Conservation (phyloP, 2,797 vertebrate species). For the Leucoraja ocellata region DNA sequence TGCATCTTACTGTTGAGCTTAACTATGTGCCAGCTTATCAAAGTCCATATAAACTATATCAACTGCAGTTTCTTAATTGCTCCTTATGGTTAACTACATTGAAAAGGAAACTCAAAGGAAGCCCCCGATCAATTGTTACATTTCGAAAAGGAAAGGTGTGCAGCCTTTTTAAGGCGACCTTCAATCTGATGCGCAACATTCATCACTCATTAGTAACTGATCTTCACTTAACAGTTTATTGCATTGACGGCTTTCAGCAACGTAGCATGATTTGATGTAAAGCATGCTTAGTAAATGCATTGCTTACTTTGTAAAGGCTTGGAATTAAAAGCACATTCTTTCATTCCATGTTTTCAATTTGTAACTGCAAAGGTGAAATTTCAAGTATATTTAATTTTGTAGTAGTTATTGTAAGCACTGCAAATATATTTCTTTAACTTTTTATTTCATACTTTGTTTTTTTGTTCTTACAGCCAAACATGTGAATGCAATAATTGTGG, state of each 20-base stretch:
- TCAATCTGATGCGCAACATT: not conserved
- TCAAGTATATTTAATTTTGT: not conserved
- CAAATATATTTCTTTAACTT: too few species aligned
- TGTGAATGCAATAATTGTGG: slow-evolving; percentile 92
- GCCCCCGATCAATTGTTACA: not conserved
- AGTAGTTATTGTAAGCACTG: too few species aligned
- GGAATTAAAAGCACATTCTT: not conserved
- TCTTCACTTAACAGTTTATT: not conserved
- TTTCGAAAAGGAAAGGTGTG: not conserved
- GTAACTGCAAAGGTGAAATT: slow-evolving; percentile 3
- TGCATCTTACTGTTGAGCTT: too few species aligned
- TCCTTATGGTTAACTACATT: too few species aligned
- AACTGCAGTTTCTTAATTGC: too few species aligned
- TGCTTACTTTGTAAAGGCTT: not conserved
- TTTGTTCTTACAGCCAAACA: slow-evolving; percentile 72
- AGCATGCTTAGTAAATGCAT: not conserved
- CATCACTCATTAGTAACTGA: not conserved
- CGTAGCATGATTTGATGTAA: not conserved
- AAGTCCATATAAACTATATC: too few species aligned
- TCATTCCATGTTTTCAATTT: not conserved
- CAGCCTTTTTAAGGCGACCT: not conserved
- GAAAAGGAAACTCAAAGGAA: not conserved
- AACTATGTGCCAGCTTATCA: too few species aligned
- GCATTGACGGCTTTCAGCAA: not conserved
- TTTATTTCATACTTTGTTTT: slow-evolving; percentile 14